These are phyloP conservation scores for Clarias fuscus DNA, from an alignment of 2,797 vertebrate species.

Conservation along the genomic window DNA sequence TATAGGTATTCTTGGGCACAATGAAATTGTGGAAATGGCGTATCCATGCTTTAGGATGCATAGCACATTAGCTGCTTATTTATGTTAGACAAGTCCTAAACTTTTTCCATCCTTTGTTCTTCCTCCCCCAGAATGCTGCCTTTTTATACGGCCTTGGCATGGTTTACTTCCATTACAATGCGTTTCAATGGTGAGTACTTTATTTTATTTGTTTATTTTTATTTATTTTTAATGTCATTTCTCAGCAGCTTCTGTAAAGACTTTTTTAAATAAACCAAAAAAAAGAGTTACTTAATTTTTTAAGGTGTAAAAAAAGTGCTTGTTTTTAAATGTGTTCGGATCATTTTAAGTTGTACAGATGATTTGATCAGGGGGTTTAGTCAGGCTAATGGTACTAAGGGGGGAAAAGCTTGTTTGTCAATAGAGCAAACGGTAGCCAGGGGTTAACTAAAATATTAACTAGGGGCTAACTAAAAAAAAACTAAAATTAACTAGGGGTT, in stretches of 20 bases:
- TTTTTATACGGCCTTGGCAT: slow-evolving; percentile 99
- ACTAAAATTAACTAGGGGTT: too few species aligned
- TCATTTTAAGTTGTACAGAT: not conserved
- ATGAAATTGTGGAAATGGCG: not conserved
- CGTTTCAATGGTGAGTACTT: slow-evolving; percentile 97
- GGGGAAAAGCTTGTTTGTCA: not conserved
- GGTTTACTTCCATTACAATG: slow-evolving; percentile 99
- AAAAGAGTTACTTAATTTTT: too few species aligned
- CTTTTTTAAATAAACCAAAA: not conserved
- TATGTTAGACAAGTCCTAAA: not conserved
- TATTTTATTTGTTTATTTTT: not conserved
- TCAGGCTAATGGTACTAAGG: not conserved
- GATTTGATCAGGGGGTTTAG: not conserved
- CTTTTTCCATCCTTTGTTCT: not conserved
- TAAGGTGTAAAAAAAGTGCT: too few species aligned
- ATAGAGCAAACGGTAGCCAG: not conserved
- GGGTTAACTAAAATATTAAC: too few species aligned
- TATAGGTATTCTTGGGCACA: not conserved
- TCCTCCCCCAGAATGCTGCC: slow-evolving; percentile 87
- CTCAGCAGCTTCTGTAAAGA: too few species aligned
- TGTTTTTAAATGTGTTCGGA: not conserved
- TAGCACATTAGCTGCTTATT: not conserved
- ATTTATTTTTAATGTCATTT: too few species aligned
- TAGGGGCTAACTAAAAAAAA: too few species aligned
- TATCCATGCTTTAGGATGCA: not conserved